A percentile compares a stretch with the other conserved stretches of the same genome.
These are phyloP conservation scores for Lissocephala sabroskyi DNA, from an alignment of 2,888 invertebrate genomes.

Conservation along the genomic window DNA sequence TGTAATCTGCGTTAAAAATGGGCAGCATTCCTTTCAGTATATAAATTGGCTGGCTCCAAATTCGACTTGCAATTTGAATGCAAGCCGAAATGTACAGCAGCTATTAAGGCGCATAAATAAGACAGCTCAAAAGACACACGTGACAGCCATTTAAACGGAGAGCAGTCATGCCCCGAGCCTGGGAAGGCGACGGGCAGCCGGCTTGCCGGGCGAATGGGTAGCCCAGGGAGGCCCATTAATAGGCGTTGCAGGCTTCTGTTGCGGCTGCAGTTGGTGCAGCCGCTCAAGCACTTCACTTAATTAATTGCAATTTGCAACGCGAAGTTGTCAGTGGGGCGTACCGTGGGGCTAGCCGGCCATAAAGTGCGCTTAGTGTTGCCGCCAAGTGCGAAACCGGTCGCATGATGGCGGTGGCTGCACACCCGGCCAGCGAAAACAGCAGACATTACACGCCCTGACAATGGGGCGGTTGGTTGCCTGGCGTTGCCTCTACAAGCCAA, in stretches of 20 bases:
- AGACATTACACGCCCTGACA: no score
- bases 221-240: no score
- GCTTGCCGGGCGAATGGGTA: no score
- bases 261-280: slow-evolving; percentile 14
- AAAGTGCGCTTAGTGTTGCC: slow-evolving; percentile 45
- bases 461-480: no score
- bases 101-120: slow-evolving; percentile 36
- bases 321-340: slow-evolving; percentile 30
- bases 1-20: no score
- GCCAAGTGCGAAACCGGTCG: slow-evolving; percentile 1
- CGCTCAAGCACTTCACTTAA: slow-evolving; percentile 57
- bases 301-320: slow-evolving; percentile 58
- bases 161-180: neutral
- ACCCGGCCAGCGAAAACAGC: neutral
- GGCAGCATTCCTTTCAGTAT: no score
- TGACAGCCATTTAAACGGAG: slow-evolving; percentile 44
- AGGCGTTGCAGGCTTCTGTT: slow-evolving; percentile 16
- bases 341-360: slow-evolving; percentile 15
- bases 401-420: slow-evolving; percentile 3
- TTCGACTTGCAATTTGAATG: no score
- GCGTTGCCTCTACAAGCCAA: neutral
- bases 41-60: no score
- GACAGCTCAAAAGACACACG: slow-evolving; percentile 30
- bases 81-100: neutral
- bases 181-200: no score